These are phyloP conservation scores for Heterocephalus glaber DNA, from an alignment of 2,113 vertebrate genomes.

Conservation along the genomic window DNA sequence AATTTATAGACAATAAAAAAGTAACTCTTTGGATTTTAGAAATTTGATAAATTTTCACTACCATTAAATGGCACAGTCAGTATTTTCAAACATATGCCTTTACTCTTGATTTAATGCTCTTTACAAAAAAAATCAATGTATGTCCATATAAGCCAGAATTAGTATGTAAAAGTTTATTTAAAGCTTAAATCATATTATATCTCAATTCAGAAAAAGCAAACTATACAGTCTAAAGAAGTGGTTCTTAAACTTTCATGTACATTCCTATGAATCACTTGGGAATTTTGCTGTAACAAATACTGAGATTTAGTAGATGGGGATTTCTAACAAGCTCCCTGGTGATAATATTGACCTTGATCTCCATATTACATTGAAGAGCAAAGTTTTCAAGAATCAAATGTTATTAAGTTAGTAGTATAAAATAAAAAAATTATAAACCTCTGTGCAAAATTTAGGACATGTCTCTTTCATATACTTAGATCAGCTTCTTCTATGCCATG, in stretches of 20 bases:
- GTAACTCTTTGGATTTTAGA: not conserved
- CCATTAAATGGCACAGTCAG: not conserved
- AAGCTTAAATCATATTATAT: not conserved
- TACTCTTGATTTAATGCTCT: not conserved
- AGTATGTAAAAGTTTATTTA: not conserved
- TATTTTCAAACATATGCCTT: not conserved
- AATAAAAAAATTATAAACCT: not conserved
- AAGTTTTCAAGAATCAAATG: not conserved
- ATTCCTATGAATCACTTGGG: not conserved
- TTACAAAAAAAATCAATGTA: not conserved
- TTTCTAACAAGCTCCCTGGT: not conserved
- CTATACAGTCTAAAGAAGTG: not conserved
- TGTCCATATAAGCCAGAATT: not conserved
- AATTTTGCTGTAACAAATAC: not conserved
- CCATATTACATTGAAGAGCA: not conserved
- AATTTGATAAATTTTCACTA: conserved; percentile 14
- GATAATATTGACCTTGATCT: not conserved
- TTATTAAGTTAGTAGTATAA: not conserved
- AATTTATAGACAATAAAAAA: not conserved
- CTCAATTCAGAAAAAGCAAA: not conserved
- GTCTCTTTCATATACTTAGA: not conserved
- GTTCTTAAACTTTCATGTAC: not conserved
- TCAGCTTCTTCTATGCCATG: not conserved
- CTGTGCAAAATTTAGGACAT: not conserved
- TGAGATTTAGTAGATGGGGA: not conserved